Conservation (phyloP, 2,113 vertebrate genomes). For the Paradisaea rubra region DNA sequence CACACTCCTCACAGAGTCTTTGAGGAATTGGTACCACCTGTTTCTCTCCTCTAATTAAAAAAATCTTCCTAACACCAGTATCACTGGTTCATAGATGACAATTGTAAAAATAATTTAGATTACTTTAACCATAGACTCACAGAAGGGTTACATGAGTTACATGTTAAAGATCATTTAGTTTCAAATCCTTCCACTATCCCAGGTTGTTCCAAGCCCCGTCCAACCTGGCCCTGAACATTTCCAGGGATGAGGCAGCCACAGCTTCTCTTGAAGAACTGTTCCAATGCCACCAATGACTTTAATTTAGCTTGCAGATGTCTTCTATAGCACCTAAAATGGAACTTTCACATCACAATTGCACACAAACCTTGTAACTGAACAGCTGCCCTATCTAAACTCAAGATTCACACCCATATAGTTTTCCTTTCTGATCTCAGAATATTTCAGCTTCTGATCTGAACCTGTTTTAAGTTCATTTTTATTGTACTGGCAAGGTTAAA, state of each 20-base stretch:
- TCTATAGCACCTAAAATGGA: background rate
- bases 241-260: background rate
- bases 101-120: background rate
- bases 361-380: background rate
- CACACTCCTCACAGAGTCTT: background rate
- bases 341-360: background rate
- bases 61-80: background rate
- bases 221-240: background rate
- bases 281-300: background rate
- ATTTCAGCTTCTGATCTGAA: background rate
- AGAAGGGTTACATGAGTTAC: background rate
- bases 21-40: background rate
- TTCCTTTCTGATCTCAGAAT: background rate
- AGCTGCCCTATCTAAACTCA: background rate
- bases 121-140: background rate
- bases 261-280: background rate
- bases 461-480: background rate
- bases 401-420: fast-evolving
- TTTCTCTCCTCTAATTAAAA: background rate
- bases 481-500: background rate
- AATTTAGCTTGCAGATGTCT: background rate
- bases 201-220: background rate
- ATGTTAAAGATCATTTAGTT: background rate
- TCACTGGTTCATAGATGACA: background rate
- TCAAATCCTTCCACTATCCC: background rate